Evolutionary conservation across 2,888 invertebrate species (phyloP).

Genomic region (Hecatera dysodea): DNA sequence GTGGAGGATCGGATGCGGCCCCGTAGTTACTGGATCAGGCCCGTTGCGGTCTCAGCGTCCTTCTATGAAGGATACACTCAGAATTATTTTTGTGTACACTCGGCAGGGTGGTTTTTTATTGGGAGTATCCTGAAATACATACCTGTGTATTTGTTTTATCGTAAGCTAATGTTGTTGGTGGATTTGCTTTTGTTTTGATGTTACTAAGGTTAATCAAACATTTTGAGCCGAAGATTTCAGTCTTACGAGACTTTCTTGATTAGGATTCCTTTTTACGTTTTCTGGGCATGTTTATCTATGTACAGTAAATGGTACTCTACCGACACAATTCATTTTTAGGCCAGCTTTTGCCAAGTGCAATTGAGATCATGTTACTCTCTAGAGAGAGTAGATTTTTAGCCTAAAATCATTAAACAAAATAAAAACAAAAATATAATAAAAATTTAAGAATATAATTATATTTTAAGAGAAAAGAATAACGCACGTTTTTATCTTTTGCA

Average conservation of each 20-base stretch:
- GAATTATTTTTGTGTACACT: conserved; percentile 15
- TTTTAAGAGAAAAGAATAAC: neutral
- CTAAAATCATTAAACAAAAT: neutral
- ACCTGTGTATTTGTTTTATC: neutral
- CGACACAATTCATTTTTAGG: neutral
- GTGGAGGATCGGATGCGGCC: conserved; percentile 60
- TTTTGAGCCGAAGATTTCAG: neutral
- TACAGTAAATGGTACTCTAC: neutral
- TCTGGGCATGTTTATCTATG: neutral
- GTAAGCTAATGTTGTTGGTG: neutral
- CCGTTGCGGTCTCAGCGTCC: conserved; percentile 39
- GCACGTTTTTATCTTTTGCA: neutral
- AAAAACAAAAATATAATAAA: neutral
- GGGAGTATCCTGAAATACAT: neutral
- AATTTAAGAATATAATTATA: neutral
- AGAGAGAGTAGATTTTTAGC: neutral
- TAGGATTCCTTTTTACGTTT: neutral
- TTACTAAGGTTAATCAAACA: neutral
- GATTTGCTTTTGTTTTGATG: neutral
- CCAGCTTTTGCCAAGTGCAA: conserved; percentile 14
- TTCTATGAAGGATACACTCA: conserved; percentile 26
- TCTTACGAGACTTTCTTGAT: neutral
- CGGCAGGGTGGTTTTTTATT: conserved; percentile 1
- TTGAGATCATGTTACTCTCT: neutral
- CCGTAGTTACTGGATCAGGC: conserved; percentile 15